Evolutionary conservation across 2,888 invertebrate species (phyloP).

Genomic region (Netelia virgata): DNA sequence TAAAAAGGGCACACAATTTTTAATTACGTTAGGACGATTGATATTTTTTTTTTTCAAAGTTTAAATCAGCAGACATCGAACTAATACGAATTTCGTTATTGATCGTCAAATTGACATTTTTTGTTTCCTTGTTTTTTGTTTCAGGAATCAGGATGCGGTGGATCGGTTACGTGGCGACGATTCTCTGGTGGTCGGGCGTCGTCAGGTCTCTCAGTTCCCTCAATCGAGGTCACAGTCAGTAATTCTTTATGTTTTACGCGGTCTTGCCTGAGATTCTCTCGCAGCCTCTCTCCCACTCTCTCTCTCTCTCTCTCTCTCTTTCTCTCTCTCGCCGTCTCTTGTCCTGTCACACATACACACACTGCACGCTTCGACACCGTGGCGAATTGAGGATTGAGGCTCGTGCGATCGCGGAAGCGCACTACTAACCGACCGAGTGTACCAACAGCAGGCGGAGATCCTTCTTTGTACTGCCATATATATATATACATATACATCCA

Average conservation of each 20-base stretch:
- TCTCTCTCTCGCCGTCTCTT: slow-evolving; percentile 2
- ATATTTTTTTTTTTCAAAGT: background rate
- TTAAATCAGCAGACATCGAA: background rate
- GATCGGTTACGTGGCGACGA: slow-evolving; percentile 84
- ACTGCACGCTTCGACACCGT: slow-evolving; percentile 42
- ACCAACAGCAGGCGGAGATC: slow-evolving; percentile 34
- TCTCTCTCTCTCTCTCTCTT: background rate
- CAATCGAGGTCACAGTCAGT: slow-evolving; percentile 85
- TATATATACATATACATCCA: background rate
- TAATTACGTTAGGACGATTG: no score
- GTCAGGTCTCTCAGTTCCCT: slow-evolving; percentile 84
- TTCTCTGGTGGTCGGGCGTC: slow-evolving; percentile 85
- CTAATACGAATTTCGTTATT: background rate
- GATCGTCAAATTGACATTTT: slow-evolving; percentile 18
- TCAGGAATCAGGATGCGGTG: slow-evolving; percentile 85
- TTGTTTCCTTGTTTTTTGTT: slow-evolving; percentile 75
- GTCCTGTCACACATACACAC: slow-evolving; percentile 8
- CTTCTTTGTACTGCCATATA: slow-evolving; percentile 13
- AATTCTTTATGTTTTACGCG: slow-evolving; percentile 74
- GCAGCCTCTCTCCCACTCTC: background rate
- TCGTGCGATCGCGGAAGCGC: slow-evolving; percentile 62
- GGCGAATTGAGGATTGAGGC: slow-evolving; percentile 41
- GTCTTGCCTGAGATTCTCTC: slow-evolving; percentile 26
- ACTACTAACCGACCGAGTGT: slow-evolving; percentile 62
- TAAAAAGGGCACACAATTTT: no score